Conservation (phyloP, 2,113 vertebrate genomes). For the Prietella phreatophila region DNA sequence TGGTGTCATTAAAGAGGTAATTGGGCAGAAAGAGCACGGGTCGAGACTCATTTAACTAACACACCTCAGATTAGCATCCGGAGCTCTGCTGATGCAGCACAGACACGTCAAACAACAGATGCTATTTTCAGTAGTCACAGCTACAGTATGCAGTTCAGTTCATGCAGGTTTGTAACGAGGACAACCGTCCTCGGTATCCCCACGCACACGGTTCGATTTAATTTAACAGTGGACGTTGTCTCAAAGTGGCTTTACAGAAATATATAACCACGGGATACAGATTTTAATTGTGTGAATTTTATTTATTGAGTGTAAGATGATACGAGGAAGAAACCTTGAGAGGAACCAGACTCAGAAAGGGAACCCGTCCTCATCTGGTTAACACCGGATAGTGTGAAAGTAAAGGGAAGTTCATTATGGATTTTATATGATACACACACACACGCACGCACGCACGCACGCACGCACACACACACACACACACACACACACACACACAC, state of each 20-base stretch:
- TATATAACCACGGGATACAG: no score
- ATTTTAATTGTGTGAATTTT: no score
- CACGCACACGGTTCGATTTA: not conserved
- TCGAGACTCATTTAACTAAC: constrained; percentile 32
- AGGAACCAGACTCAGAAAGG: no score
- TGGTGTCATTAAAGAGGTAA: constrained; percentile 37
- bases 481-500: not conserved
- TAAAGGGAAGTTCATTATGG: no score
- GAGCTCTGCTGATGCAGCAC: not conserved
- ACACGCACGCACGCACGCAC: not conserved
- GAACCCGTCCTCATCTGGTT: no score
- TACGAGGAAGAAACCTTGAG: no score
- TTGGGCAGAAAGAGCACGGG: constrained; percentile 23
- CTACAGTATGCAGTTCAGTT: no score
- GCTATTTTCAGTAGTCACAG: not conserved
- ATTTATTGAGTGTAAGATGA: no score
- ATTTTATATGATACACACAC: not conserved
- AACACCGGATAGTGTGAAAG: no score
- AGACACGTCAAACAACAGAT: not conserved
- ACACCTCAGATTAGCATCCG: constrained; percentile 15
- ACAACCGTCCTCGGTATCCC: not conserved
- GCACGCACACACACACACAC: not conserved
- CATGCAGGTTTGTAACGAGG: not conserved
- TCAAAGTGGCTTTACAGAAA: no score
- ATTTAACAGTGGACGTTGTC: no score